Base-by-base conservation (phyloP, 2,888 invertebrate species). In the Harpalus rufipes region DNA sequence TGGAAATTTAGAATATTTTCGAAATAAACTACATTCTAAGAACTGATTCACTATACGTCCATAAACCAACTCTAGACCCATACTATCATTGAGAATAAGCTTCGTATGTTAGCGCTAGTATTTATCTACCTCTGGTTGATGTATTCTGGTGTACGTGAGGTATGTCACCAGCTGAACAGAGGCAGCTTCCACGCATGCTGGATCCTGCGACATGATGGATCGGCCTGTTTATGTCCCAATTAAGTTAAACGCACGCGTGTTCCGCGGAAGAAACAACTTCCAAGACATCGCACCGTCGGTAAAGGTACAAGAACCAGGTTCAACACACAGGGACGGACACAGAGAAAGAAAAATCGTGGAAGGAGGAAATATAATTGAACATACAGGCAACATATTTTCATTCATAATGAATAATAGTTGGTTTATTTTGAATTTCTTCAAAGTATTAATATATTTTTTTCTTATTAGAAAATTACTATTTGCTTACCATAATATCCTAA, bases 191-290 rank as follows among this genome's bases (percentile, higher is more conserved):
- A 74, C 1, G 89, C 89, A 72, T 7, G 12, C 68, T 39, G 12
- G 68, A 72, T 65, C 25, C 65, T 16, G 14, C 72, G 87, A 89
- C 88, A 88, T 89, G 90, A 90, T 89, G 90, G 89, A 90, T 90
- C 89, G 88, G 88, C 89, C 88, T 89, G 89, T 89, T 89, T 89
- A 88, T 88, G 88, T 88, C 88, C 89, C 88, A 89, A 89, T 90
- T 89, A 90, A 88, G 86, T 86, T 74, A 76, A 74, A 84, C 76
- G 76, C 84, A 44, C 84, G 65, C 84, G 59, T 81, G 81, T 81
- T 68, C 56, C 56, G 51, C 81, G 72, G 72, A 74, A 74, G 44
- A 58, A 80, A 80, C 63, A 80, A 80, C 72, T 74, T 74, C 44
- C 41, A 74, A 74, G 72, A 74, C 72, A 44, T 18, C 72, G 16